Conservation (phyloP, 2,888 invertebrate genomes). For the Acrobasis consociella region DNA sequence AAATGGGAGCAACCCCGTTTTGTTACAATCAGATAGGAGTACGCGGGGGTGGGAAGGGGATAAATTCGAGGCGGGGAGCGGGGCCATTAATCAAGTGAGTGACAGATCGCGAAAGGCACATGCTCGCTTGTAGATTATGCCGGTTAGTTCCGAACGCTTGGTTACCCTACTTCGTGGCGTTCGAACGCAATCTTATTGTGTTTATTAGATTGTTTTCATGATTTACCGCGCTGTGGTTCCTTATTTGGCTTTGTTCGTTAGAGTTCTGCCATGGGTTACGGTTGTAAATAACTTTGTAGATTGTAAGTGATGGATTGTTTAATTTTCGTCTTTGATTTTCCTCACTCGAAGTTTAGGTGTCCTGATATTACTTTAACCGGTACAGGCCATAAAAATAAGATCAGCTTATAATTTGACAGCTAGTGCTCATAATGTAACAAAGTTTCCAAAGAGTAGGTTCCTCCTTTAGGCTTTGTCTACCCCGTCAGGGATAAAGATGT, state of each 20-base stretch:
- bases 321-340: not conserved
- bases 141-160: constrained; percentile 54
- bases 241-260: constrained; percentile 14
- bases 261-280: not conserved
- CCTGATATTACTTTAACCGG: too few relatives aligned
- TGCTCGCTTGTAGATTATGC: constrained; percentile 58
- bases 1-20: constrained; percentile 37
- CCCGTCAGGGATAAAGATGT: too few relatives aligned
- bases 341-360: too few relatives aligned
- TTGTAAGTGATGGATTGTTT: not conserved
- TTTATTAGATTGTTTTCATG: constrained; percentile 22
- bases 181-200: constrained; percentile 15
- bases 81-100: constrained; percentile 68
- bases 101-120: constrained; percentile 64
- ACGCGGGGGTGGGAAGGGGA: constrained; percentile 21
- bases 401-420: too few relatives aligned
- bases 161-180: constrained; percentile 41
- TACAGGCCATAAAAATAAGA: too few relatives aligned
- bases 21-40: constrained; percentile 47
- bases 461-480: too few relatives aligned
- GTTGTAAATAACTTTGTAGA: constrained; percentile 2
- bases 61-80: constrained; percentile 27
- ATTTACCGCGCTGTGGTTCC: constrained; percentile 13
- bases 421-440: too few relatives aligned
- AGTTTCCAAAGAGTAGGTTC: too few relatives aligned